phyloP scores from a whole-genome alignment of 2,113 vertebrate species.

The Donacobius atricapilla region DNA sequence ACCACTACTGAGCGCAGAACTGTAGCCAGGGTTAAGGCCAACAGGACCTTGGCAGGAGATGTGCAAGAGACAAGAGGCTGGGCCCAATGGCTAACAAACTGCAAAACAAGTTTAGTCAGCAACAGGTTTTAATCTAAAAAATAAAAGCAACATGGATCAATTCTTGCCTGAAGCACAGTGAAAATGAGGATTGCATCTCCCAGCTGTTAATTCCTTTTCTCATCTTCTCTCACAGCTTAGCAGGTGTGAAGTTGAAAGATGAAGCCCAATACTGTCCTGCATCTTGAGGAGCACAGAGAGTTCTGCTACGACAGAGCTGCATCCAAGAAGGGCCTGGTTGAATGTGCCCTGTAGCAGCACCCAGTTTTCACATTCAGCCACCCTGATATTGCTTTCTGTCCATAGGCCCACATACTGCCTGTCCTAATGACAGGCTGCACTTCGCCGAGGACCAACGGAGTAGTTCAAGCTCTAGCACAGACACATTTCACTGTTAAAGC shows the following conservation, averaged over 20 bases:
- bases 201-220: background rate
- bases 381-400: background rate
- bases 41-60: background rate
- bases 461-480: background rate
- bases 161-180: background rate
- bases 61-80: background rate
- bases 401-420: accelerated
- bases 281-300: background rate
- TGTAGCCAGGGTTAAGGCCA: background rate
- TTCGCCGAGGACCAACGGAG: accelerated
- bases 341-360: background rate
- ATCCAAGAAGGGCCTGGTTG: background rate
- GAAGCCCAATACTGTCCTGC: background rate
- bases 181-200: background rate
- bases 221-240: background rate
- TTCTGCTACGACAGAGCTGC: background rate
- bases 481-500: background rate
- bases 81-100: background rate
- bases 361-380: background rate
- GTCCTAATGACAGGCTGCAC: background rate
- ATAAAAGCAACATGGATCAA: background rate
- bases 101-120: background rate
- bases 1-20: accelerated
- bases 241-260: background rate
- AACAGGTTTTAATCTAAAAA: background rate